phyloP scores from a whole-genome alignment of 1,140 invertebrate genomes.

The Adoxophyes honmai region DNA sequence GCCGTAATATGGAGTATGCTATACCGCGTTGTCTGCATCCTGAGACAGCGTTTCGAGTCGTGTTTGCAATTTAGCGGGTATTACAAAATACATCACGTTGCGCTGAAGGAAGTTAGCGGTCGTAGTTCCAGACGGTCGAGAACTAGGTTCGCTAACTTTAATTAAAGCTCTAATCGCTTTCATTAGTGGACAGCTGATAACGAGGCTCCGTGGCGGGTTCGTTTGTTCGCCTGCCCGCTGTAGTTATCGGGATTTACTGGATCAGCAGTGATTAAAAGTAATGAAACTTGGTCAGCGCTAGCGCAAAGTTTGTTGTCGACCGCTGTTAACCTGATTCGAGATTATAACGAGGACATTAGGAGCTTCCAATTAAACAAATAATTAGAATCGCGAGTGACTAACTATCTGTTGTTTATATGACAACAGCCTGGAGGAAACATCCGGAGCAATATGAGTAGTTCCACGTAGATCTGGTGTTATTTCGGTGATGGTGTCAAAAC shows the following conservation, averaged over 20 bases:
- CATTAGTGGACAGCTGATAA: slow-evolving; percentile 9
- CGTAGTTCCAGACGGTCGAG: neutral
- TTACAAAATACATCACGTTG: too few relatives aligned
- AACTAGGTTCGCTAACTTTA: slow-evolving; percentile 4
- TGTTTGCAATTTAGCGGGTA: too few relatives aligned
- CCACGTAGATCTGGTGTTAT: slow-evolving; percentile 54
- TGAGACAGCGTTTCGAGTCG: too few relatives aligned
- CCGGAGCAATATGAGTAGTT: slow-evolving; percentile 42
- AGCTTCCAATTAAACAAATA: too few relatives aligned
- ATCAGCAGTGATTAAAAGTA: neutral
- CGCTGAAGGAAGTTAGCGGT: too few relatives aligned
- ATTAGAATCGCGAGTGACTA: too few relatives aligned
- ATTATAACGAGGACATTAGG: too few relatives aligned
- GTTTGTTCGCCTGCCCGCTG: neutral
- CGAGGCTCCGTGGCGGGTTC: neutral
- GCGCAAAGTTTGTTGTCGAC: too few relatives aligned
- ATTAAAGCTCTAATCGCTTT: slow-evolving; percentile 13
- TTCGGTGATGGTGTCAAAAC: slow-evolving; percentile 73
- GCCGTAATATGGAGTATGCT: too few relatives aligned
- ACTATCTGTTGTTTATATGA: slow-evolving; percentile 13
- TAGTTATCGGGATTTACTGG: neutral
- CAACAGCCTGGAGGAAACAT: slow-evolving; percentile 7
- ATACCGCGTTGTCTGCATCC: too few relatives aligned
- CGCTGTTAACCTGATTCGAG: too few relatives aligned
- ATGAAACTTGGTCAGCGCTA: neutral